Percentiles rank a stretch among this genome's conserved stretches.
These are phyloP conservation scores for Yponomeuta plumbellus DNA, from an alignment of 2,888 invertebrate species.

Conservation along the genomic window DNA sequence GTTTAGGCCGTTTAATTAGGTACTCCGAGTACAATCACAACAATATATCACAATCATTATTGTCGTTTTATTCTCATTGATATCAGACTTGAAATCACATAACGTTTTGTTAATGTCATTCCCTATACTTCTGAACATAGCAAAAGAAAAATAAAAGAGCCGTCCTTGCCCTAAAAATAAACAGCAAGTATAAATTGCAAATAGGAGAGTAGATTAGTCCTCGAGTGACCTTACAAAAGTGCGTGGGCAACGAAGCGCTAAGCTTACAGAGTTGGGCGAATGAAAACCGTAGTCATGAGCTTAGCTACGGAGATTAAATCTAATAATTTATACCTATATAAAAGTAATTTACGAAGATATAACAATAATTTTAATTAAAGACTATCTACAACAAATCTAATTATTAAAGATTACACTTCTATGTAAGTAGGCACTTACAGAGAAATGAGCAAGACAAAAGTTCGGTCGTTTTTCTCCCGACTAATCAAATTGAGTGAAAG, in stretches of 20 bases:
- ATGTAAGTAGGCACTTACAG: neutral
- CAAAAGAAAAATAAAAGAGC: neutral
- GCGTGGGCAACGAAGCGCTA: slow-evolving; percentile 33
- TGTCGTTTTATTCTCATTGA: too few relatives aligned
- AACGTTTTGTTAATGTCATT: too few relatives aligned
- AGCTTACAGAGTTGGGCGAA: slow-evolving; percentile 15
- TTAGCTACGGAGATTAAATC: neutral
- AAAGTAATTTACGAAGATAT: neutral
- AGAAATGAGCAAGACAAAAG: neutral
- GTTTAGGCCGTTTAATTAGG: too few relatives aligned
- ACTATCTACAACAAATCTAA: neutral
- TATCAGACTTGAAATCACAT: too few relatives aligned
- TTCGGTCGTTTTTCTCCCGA: neutral
- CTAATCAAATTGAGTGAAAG: neutral
- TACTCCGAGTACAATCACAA: too few relatives aligned
- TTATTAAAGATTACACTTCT: neutral
- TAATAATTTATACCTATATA: neutral
- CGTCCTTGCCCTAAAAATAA: slow-evolving; percentile 13
- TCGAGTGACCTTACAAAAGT: slow-evolving; percentile 45
- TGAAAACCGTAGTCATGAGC: neutral
- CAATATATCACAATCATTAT: too few relatives aligned
- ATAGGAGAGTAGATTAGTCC: slow-evolving; percentile 30
- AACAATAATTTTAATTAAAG: neutral
- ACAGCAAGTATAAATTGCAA: slow-evolving; percentile 14
- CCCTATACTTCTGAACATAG: too few relatives aligned